phyloP scores from a whole-genome alignment of 2,113 vertebrate species.

The Protomyctophum bolini region DNA sequence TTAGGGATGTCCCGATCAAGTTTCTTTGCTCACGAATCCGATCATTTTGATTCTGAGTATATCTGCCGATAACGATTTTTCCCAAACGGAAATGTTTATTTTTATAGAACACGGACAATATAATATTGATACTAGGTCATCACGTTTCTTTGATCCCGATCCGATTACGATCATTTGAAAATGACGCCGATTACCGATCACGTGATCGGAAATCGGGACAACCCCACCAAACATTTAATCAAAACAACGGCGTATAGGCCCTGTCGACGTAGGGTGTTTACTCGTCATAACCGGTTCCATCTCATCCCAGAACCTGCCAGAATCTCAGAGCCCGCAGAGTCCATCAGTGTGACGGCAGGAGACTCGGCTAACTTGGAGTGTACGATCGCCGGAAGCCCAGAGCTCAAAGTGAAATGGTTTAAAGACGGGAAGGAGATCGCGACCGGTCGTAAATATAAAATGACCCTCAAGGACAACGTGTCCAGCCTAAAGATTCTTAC shows the following conservation, averaged over 20 bases:
- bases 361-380: slow-evolving; percentile 93
- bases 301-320: slow-evolving; percentile 92
- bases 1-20: too few species aligned
- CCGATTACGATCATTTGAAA: too few species aligned
- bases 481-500: slow-evolving; percentile 93
- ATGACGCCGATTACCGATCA: too few species aligned
- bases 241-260: background rate
- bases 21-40: too few species aligned
- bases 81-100: too few species aligned
- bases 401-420: slow-evolving; percentile 96
- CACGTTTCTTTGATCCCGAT: too few species aligned
- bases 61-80: too few species aligned
- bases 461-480: slow-evolving; percentile 90
- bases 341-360: slow-evolving; percentile 94
- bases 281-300: slow-evolving; percentile 58
- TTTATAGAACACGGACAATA: too few species aligned
- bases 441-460: slow-evolving; percentile 93
- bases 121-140: too few species aligned
- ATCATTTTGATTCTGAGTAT: too few species aligned
- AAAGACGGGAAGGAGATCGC: slow-evolving; percentile 90
- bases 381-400: slow-evolving; percentile 91
- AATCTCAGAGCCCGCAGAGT: slow-evolving; percentile 89
- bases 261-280: slow-evolving; percentile 1
- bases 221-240: too few species aligned
- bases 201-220: too few species aligned